Evolutionary conservation across 2,797 vertebrate genomes (phyloP), one percentile per base, ranked within the genome.

Genomic region (Sitta carolinensis): DNA sequence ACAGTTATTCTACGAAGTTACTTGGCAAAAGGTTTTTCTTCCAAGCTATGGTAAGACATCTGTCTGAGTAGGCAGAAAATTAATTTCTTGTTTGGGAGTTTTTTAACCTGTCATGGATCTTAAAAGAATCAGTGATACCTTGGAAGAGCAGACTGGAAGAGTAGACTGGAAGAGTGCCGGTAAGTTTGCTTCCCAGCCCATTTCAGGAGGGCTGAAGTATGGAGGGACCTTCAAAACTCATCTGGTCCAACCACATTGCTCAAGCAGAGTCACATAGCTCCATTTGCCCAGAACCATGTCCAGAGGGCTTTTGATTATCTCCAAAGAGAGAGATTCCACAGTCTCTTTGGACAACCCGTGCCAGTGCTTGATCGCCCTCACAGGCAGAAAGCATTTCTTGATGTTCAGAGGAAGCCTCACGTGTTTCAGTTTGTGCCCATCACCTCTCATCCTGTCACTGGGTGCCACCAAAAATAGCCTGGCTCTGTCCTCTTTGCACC

Each of bases 301-400:
- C 26, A 34, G 22, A 43, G 0, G 1, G 16, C 13, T 86, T 59
- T 22, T 52, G 12, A 67, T 4, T 47, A 45, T 74, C 21, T 78
- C 21, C 29, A 38, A 15, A 11, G 34, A 88, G 2, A 52, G 10
- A 62, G 22, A 58, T 36, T 72, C 42, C 43, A 64, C 13, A 5
- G 25, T 11, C 10, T 48, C 22, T 40, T 17, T 27, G 34, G 59
- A 13, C 29, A 88, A 10, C 10, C 38, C 45, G 8, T 57, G 32
- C 15, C 45, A 27, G 8, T 45, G 32, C 42, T 76, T 0, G 0
- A 25, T 86, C 61, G 81, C 12, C 7, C 8, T 70, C 21, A 66
- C 13, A 52, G 42, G 18, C 40, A 68, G 62, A 55, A 82, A 25
- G 29, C 30, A 14, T 55, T 74, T 69, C 29, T 22, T 64, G 32